Evolutionary conservation across 1,140 invertebrate genomes (phyloP), one percentile per base, ranked within the genome.

Genomic region (Drosophila nebulosa): DNA sequence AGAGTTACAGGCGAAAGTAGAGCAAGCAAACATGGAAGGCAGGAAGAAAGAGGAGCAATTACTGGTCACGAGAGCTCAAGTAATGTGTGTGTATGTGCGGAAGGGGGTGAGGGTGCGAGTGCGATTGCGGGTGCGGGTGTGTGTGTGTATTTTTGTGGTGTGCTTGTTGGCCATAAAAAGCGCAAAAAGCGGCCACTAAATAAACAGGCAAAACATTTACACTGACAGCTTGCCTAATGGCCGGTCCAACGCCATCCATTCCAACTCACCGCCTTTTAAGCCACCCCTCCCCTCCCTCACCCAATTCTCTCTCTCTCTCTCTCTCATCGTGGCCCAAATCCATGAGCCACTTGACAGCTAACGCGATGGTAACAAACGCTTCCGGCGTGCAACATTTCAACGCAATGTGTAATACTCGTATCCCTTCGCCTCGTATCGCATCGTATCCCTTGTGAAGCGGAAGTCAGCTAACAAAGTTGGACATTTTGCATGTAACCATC

Each of bases 271-370:
- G 59, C 32, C 26, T 35, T 57, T 73, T 74, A 53, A 56, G 51
- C 57, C 61, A 16, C 39, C 16, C 16, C 3, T n/a, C 14, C 7
- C 18, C 7, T 10, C 16, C 39, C 12, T 0, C 5, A 39, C 36
- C 36, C 39, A 18, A 5, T 12, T 70, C 67, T 70, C 52, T 73
- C 64, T 46, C 63, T 58, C 55, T 73, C 62, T 21, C 69, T 64
- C 57, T 56, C 71, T 74, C 57, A 46, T 63, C 42, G 59, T 75
- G 74, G 32, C 74, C 64, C 70, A 78, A 81, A 81, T 81, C 83
- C 78, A 32, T 58, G 60, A 70, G 39, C 67, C 81, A 86, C 81
- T 85, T 88, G 81, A 86, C 83, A 78, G 67, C 66, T 79, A 70
- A 80, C 58, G 81, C 77, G 77, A 69, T 26, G 69, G 74, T 86